Base-by-base conservation (phyloP, 2,113 vertebrate genomes). In the Apistogramma diplotaenia region DNA sequence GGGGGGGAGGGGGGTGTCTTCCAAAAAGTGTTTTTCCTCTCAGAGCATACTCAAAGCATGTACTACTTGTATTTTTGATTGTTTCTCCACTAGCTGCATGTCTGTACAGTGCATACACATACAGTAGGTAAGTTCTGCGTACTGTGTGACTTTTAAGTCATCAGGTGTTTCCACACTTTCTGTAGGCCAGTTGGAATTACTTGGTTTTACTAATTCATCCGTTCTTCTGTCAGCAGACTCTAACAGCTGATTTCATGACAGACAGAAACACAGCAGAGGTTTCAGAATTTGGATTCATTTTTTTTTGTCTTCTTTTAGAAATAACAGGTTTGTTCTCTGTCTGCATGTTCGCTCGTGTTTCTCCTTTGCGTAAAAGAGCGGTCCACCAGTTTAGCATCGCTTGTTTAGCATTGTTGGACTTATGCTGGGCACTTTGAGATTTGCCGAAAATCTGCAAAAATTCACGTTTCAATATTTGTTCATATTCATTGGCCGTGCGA, bases 21-120 rank as follows among this genome's bases (percentile, higher is more conserved):
- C 81, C 85, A 72, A 29, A 74, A 27, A 74, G 78, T 81, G 27
- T 78, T 73, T 73, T 49, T n/a, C 53, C 77, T 59, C 60, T 79
- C 23, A 23, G 80, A 85, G 75, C 72, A 59, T 76, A 78, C 37
- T 82, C 75, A 79, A 43, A 86, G 93, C 93, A 93, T 93, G 90
- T 58, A 6, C 57, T 60, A 60, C 13, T 81, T 90, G 89, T 62
- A 9, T 33, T 75, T 77, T 56, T 82, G 40, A 54, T 83, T 60
- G 3, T 78, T 84, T 71, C 81, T 65, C 62, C 81, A 79, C 67
- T 21, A 74, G 49, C 62, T 88, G 89, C 89, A 90, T 85, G 89
- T 81, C 70, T 86, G 23, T 76, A 76, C 79, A 87, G 77, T 65
- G 59, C 62, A 56, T 43, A 53, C 60, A 61, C 70, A 35, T 33